Evolutionary conservation across 2,797 vertebrate species (phyloP), one percentile per base, ranked within the genome.

Genomic region (Falco cherrug): DNA sequence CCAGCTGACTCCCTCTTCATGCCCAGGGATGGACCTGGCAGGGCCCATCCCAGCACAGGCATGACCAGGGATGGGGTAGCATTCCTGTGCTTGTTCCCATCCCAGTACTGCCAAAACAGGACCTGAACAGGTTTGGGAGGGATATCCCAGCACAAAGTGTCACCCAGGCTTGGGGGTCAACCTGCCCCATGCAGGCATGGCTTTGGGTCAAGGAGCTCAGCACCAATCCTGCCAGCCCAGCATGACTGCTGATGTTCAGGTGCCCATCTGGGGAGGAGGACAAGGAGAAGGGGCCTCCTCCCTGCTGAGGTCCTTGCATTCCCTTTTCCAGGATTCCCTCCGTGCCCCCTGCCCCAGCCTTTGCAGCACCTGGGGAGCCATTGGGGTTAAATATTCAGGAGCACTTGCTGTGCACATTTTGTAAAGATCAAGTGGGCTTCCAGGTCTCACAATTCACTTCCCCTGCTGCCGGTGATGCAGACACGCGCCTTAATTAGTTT

Each of bases 381-480:
- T 17, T 1, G 5, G 77, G 91, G 80, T 96, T 96, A 90, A 97
- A 95, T 73, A 87, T 82, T 93, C 76, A 90, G 90, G 77, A 95
- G 61, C 70, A 6, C 83, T 94, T 5, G 5, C 94, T 91, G 93
- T 1, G 63, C 73, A 25, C 80, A 61, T 70, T 96, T 89, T 68
- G 95, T 89, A 89, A 90, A 94, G 95, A 92, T 93, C 89, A 87
- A 95, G 93, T 3, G 3, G 68, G 74, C 89, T 93, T 92, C 85
- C 89, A 65, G 94, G 75, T 53, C 85, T 78, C 48, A 87, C 96
- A 78, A 6, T 28, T 93, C 85, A 37, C 87, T 93, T 88, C 81
- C 61, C 76, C 89, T 74, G 97, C 95, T 84, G 92, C 90, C 3
- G 26, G 92, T 85, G 93, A 88, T 65, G 88, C 16, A 1, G 84